Percentiles rank a stretch among this genome's conserved stretches.
These are phyloP conservation scores for Tonatia bakeri DNA, from an alignment of 2,113 vertebrate species.

Conservation along the genomic window DNA sequence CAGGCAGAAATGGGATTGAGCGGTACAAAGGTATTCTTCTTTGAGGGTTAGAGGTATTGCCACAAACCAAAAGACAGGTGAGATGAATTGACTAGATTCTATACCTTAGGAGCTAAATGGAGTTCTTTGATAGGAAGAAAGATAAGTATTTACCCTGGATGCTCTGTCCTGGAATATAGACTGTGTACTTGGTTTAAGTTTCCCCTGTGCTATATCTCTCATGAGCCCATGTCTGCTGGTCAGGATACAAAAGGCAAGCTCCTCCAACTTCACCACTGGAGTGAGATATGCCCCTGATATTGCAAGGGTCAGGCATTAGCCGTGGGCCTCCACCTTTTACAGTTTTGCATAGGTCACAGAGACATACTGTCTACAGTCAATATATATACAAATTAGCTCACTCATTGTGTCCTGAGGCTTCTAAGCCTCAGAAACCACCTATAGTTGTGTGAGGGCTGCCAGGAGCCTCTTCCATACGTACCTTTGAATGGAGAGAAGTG, in stretches of 20 bases:
- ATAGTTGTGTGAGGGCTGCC: not conserved
- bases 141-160: not conserved
- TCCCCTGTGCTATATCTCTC: not conserved
- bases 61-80: not conserved
- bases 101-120: not conserved
- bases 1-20: not conserved
- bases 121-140: not conserved
- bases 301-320: not conserved
- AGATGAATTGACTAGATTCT: not conserved
- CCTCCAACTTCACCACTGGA: not conserved
- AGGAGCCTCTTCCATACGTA: slow-evolving; percentile 76
- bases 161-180: not conserved
- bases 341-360: not conserved
- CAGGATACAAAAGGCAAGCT: not conserved
- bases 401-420: not conserved
- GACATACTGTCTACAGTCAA: not conserved
- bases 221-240: not conserved
- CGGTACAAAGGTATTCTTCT: not conserved
- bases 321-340: not conserved
- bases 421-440: not conserved
- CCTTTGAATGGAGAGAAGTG: slow-evolving; percentile 89
- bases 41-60: not conserved
- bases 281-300: not conserved
- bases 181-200: not conserved
- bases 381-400: not conserved